Conservation (phyloP, 2,113 vertebrate species). For the Cinclus cinclus region DNA sequence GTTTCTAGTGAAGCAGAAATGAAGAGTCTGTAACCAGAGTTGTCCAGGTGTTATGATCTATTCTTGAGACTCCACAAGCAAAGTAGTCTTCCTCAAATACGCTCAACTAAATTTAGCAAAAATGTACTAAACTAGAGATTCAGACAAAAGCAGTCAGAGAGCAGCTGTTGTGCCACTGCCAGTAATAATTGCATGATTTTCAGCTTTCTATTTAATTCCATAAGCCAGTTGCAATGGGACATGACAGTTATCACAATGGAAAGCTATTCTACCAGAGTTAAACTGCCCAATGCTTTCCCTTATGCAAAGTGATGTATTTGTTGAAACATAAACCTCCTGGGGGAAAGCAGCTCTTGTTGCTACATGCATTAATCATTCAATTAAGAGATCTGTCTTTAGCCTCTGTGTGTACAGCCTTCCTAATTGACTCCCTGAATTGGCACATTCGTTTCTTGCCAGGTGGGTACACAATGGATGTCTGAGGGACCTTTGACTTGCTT, state of each 20-base stretch:
- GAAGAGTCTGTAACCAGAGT: not conserved
- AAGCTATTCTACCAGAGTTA: not conserved
- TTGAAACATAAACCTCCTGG: not conserved
- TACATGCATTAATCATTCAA: not conserved
- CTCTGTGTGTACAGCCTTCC: not conserved
- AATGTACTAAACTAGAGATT: not conserved
- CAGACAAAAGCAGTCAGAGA: not conserved
- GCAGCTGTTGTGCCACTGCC: not conserved
- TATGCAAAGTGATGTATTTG: not conserved
- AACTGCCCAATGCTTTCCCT: not conserved
- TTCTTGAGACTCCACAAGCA: not conserved
- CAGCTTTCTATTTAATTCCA: not conserved
- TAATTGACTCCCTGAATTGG: not conserved
- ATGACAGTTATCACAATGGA: not conserved
- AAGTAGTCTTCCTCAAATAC: not conserved
- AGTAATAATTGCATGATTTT: not conserved
- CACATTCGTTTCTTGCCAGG: accelerated
- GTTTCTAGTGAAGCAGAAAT: not conserved
- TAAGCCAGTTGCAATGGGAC: not conserved
- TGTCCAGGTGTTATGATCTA: not conserved
- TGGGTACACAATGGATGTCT: not conserved
- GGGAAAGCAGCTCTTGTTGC: not conserved
- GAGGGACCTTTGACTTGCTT: not conserved
- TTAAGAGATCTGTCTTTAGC: not conserved
- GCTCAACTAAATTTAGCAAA: not conserved